Percentiles rank a stretch among this genome's conserved stretches.
Conservation (phyloP, 2,888 invertebrate species). For the Flabesymbios commensalis region DNA sequence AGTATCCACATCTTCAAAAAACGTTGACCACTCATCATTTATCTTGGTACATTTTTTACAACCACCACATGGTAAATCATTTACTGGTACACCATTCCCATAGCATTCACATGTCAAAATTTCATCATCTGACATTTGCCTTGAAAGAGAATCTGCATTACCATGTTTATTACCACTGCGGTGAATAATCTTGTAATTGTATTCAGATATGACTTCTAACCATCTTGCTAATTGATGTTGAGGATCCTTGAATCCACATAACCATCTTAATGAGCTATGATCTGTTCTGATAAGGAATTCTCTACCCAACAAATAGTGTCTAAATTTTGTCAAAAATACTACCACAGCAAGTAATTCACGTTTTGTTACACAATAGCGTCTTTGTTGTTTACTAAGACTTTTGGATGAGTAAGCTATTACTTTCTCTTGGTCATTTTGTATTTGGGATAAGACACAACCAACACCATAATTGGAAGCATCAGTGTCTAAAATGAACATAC, state of each 20-base stretch:
- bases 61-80: too few species aligned
- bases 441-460: neutral
- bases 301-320: neutral
- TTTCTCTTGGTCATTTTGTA: neutral
- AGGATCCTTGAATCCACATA: neutral
- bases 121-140: too few species aligned
- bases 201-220: too few species aligned
- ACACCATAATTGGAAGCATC: neutral
- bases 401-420: neutral
- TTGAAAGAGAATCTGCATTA: neutral
- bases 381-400: neutral
- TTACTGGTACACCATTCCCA: too few species aligned
- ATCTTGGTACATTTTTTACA: too few species aligned
- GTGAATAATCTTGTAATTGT: neutral
- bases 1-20: too few species aligned
- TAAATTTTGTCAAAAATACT: neutral
- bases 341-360: neutral
- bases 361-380: constrained; percentile 1
- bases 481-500: neutral
- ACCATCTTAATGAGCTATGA: neutral
- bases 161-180: neutral
- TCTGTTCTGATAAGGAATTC: neutral
- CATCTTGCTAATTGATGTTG: neutral
- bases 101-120: too few species aligned
- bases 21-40: too few species aligned